Percentiles rank a stretch among this genome's conserved stretches.
phyloP scores from a whole-genome alignment of 2,888 invertebrate species.

The Drosophila atripex region DNA sequence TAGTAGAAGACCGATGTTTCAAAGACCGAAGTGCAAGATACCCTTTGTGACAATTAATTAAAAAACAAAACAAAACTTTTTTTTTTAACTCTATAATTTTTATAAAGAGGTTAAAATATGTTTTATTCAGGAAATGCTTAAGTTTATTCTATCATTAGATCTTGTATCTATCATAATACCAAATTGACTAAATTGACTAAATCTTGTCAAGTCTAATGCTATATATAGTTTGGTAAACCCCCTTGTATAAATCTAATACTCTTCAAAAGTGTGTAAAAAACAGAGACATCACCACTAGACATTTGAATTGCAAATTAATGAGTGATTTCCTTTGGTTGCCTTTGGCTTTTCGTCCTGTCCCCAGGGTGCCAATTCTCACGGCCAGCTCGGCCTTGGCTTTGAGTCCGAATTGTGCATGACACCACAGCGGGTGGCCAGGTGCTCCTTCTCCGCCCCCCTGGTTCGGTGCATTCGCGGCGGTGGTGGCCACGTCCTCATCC shows the following conservation, averaged over 20 bases:
- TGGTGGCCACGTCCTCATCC: slow-evolving; percentile 90
- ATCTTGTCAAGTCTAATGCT: no score
- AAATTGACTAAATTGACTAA: no score
- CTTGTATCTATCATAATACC: not conserved
- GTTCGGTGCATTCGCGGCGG: slow-evolving; percentile 89
- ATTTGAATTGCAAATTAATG: slow-evolving; percentile 80
- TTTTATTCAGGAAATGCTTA: not conserved
- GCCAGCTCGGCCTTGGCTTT: slow-evolving; percentile 89
- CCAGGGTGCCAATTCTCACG: slow-evolving; percentile 93
- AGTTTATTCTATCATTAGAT: not conserved
- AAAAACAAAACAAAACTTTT: not conserved
- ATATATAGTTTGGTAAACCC: not conserved
- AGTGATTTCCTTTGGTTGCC: slow-evolving; percentile 65
- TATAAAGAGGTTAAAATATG: not conserved
- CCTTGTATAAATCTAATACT: not conserved
- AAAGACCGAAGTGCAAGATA: not conserved
- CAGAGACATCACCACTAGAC: slow-evolving; percentile 25
- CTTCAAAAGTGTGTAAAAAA: slow-evolving; percentile 3
- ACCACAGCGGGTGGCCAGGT: slow-evolving; percentile 84
- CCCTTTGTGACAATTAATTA: not conserved
- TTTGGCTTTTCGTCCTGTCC: slow-evolving; percentile 48
- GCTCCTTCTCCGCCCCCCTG: slow-evolving; percentile 82
- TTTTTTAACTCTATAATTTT: no score
- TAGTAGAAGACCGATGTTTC: no score
- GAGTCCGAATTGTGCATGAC: slow-evolving; percentile 88